Conservation (phyloP, 2,113 vertebrate species). For the Leucopternis melanops region DNA sequence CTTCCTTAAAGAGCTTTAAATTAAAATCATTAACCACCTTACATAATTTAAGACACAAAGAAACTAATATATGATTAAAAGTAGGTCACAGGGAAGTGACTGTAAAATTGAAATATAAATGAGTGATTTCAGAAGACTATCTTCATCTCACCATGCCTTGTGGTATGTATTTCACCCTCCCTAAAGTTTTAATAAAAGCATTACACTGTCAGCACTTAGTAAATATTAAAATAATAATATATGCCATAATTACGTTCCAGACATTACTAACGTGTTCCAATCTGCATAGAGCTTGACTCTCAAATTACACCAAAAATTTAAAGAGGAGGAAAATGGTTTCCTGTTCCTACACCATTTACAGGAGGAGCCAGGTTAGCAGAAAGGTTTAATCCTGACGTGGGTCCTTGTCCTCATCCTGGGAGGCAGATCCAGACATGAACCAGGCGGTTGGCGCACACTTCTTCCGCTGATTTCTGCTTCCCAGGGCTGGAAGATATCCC, state of each 20-base stretch:
- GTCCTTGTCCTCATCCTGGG: neutral
- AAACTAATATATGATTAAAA: slow-evolving; percentile 23
- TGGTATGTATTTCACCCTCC: slow-evolving; percentile 3
- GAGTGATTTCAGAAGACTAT: neutral
- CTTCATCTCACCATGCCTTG: neutral
- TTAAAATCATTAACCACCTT: slow-evolving; percentile 31
- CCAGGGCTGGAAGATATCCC: neutral
- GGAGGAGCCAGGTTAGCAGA: neutral
- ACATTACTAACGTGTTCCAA: slow-evolving; percentile 32
- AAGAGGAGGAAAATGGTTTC: slow-evolving; percentile 12
- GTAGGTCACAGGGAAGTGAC: slow-evolving; percentile 7
- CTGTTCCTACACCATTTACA: neutral
- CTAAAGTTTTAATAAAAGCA: slow-evolving; percentile 34
- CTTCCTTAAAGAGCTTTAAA: slow-evolving; percentile 23
- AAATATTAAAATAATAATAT: slow-evolving; percentile 55
- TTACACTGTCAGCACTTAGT: slow-evolving; percentile 38
- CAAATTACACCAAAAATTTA: neutral
- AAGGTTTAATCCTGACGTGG: rapidly evolving
- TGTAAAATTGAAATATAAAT: slow-evolving; percentile 20
- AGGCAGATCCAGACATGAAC: neutral
- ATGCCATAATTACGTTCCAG: slow-evolving; percentile 43
- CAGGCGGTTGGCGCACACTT: rapidly evolving
- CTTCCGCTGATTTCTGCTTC: neutral
- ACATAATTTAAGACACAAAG: neutral
- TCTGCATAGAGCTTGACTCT: slow-evolving; percentile 35